These are phyloP conservation scores for Leuctra nigra DNA, from an alignment of 2,888 invertebrate species.

Conservation along the genomic window DNA sequence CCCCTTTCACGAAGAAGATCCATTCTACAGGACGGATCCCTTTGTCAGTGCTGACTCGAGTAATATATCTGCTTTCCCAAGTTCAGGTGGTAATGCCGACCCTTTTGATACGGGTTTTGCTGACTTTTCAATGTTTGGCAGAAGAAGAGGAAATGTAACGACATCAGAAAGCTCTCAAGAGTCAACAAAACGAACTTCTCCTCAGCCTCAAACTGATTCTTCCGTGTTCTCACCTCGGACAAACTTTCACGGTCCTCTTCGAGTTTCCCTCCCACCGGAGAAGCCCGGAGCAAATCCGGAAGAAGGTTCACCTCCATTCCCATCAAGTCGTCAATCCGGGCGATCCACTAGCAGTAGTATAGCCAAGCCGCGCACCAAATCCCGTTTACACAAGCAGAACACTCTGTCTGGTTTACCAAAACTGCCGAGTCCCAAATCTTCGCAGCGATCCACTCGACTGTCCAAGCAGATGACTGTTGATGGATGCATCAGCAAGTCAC, in stretches of 20 bases:
- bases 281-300: conserved; percentile 40
- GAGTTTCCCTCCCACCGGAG: conserved; percentile 63
- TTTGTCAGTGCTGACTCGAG: conserved; percentile 52
- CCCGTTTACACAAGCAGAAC: conserved; percentile 24
- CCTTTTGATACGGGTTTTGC: conserved; percentile 52
- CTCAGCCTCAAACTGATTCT: neutral
- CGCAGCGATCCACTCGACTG: conserved; percentile 32
- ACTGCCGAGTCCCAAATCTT: conserved; percentile 40
- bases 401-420: conserved; percentile 34
- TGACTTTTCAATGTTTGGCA: conserved; percentile 34
- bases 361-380: conserved; percentile 23
- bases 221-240: conserved; percentile 26
- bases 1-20: conserved; percentile 62
- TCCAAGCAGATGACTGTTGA: conserved; percentile 32
- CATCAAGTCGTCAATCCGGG: neutral
- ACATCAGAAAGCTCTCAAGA: neutral
- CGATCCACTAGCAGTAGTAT: too few relatives aligned
- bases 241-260: conserved; percentile 52
- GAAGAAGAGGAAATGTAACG: conserved; percentile 17
- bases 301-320: conserved; percentile 20
- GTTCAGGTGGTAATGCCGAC: conserved; percentile 44
- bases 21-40: conserved; percentile 64
- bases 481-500: conserved; percentile 26
- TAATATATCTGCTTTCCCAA: conserved; percentile 36
- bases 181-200: neutral